Percentiles rank a stretch among this genome's conserved stretches.
phyloP scores from a whole-genome alignment of 2,797 vertebrate genomes.

The Bradypodion pumilum region DNA sequence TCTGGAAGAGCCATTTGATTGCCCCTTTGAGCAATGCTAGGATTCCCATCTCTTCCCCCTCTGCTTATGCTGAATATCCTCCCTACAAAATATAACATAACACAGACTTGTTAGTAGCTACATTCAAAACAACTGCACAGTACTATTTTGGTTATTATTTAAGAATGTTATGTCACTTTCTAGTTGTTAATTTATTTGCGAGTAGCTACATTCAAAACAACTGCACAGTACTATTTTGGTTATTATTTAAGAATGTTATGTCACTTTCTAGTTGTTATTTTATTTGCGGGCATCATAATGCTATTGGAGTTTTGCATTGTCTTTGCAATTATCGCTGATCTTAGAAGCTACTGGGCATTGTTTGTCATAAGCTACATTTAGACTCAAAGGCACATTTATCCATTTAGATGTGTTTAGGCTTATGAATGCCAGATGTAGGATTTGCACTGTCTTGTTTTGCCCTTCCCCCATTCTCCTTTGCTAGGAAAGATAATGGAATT shows the following conservation, averaged over 20 bases:
- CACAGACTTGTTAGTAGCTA: constrained; percentile 56
- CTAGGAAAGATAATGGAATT: too few species aligned
- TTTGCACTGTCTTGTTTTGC: too few species aligned
- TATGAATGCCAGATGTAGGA: too few species aligned
- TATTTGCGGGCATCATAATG: constrained; percentile 48
- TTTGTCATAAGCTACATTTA: background rate
- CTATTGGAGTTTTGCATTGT: constrained; percentile 17
- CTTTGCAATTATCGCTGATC: background rate
- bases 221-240: constrained; percentile 48
- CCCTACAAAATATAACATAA: constrained; percentile 66
- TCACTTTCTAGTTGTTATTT: constrained; percentile 54
- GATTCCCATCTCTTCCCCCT: constrained; percentile 52
- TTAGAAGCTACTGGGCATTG: background rate
- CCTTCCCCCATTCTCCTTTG: too few species aligned
- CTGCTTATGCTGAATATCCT: constrained; percentile 55
- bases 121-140: constrained; percentile 61
- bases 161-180: constrained; percentile 35
- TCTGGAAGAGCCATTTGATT: constrained; percentile 70
- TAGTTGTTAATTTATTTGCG: constrained; percentile 53
- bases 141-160: constrained; percentile 52
- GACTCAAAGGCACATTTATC: too few species aligned
- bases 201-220: constrained; percentile 64
- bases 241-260: constrained; percentile 35
- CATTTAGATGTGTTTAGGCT: too few species aligned
- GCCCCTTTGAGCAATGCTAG: constrained; percentile 65